Evolutionary conservation across 2,797 vertebrate species (phyloP).

Genomic region (Aphelocoma californica): DNA sequence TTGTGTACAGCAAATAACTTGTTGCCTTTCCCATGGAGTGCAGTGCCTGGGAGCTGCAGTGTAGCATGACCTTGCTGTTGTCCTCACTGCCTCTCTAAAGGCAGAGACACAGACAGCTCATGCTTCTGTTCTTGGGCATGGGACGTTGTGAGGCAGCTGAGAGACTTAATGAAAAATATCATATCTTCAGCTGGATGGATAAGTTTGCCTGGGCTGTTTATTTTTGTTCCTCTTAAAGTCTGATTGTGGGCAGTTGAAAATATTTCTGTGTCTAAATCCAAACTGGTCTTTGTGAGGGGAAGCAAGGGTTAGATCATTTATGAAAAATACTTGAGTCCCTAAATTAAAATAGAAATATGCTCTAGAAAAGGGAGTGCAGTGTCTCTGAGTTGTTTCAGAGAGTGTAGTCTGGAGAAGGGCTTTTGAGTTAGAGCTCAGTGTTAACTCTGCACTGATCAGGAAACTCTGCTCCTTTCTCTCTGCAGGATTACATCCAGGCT

Average conservation of each 20-base stretch:
- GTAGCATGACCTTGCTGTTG: neutral
- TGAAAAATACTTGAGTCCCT: neutral
- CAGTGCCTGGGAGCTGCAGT: neutral
- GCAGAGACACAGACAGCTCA: neutral
- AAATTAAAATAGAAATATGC: neutral
- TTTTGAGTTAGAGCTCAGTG: neutral
- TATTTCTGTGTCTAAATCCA: neutral
- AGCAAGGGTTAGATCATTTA: neutral
- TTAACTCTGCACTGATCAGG: neutral
- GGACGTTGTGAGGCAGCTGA: neutral
- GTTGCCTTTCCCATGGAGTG: neutral
- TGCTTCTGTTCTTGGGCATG: neutral
- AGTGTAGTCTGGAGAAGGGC: neutral
- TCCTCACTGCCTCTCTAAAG: neutral
- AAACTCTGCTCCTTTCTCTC: conserved; percentile 15
- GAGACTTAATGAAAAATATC: neutral
- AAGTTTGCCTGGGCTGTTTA: neutral
- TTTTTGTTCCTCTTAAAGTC: neutral
- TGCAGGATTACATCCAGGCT: conserved; percentile 94
- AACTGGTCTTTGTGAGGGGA: neutral
- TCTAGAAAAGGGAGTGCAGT: neutral
- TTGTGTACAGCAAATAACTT: neutral
- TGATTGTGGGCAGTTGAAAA: neutral
- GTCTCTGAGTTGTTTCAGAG: neutral
- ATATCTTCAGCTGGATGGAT: neutral